A percentile compares a stretch with the other conserved stretches of the same genome.
phyloP scores from a whole-genome alignment of 2,888 invertebrate species.

The Tryphoninae sp. region DNA sequence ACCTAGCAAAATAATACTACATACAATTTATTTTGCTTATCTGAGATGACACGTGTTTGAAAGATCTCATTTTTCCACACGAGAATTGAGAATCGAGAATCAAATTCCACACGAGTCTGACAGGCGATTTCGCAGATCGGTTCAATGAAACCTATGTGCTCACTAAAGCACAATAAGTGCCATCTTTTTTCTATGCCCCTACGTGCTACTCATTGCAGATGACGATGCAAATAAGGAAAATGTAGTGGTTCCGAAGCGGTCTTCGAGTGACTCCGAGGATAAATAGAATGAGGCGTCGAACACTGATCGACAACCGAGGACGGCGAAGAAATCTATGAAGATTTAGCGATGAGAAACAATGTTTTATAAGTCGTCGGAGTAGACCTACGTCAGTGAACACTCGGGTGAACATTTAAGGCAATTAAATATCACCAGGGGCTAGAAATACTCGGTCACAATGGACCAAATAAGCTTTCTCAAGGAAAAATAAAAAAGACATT shows the following conservation, averaged over 20 bases:
- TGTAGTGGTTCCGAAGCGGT: neutral
- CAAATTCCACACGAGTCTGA: too few species aligned
- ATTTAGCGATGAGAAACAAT: conserved; percentile 34
- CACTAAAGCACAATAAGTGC: too few species aligned
- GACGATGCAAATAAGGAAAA: conserved; percentile 14
- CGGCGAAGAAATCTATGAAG: neutral
- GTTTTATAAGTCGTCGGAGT: conserved; percentile 40
- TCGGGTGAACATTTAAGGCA: conserved; percentile 41
- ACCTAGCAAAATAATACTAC: too few species aligned
- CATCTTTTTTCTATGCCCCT: too few species aligned
- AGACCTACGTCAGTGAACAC: conserved; percentile 39
- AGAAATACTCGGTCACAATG: conserved; percentile 45
- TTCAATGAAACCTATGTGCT: too few species aligned
- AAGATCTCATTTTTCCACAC: too few species aligned
- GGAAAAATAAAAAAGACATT: conserved; percentile 54
- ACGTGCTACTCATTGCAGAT: neutral
- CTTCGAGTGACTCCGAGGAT: neutral
- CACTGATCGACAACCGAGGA: neutral
- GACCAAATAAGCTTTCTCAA: conserved; percentile 47
- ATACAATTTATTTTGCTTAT: too few species aligned
- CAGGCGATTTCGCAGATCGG: too few species aligned
- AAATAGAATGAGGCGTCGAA: too few species aligned
- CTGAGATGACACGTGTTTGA: too few species aligned
- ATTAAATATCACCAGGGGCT: conserved; percentile 51
- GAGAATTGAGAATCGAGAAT: too few species aligned